Percentiles rank a stretch among this genome's conserved stretches.
Conservation (phyloP, 2,797 vertebrate genomes). For the Lepidocolaptes lacrymiger region DNA sequence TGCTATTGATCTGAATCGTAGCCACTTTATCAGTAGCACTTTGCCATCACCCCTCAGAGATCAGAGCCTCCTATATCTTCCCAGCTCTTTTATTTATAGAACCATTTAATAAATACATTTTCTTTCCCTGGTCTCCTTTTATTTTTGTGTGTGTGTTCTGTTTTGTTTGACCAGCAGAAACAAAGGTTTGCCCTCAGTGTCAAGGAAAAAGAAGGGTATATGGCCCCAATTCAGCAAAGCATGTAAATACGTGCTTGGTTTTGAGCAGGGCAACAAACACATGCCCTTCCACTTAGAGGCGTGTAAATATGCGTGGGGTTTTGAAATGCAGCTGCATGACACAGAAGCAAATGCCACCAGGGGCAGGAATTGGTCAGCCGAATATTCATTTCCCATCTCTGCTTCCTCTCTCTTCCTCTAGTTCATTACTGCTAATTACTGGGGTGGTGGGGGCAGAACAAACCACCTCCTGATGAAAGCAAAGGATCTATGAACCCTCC, state of each 20-base stretch:
- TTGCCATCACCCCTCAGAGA: conserved; percentile 64
- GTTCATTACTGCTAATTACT: neutral
- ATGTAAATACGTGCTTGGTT: conserved; percentile 27
- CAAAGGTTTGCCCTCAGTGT: conserved; percentile 2
- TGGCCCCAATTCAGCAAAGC: conserved; percentile 47
- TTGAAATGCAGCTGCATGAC: neutral
- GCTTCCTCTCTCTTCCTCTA: neutral
- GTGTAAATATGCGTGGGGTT: neutral
- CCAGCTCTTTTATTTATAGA: conserved; percentile 65
- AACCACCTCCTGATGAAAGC: neutral
- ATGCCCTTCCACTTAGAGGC: neutral
- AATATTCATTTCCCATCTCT: neutral
- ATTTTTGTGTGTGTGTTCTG: neutral
- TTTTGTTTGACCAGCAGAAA: conserved; percentile 65
- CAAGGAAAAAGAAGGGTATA: conserved; percentile 57
- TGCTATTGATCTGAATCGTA: conserved; percentile 64
- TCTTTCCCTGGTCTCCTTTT: neutral
- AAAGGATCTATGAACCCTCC: neutral
- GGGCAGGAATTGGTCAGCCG: neutral
- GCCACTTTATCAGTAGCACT: conserved; percentile 67
- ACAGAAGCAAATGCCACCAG: neutral
- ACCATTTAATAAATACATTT: conserved; percentile 69
- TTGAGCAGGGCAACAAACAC: conserved; percentile 10
- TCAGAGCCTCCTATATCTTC: conserved; percentile 55
- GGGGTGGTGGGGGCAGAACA: neutral